Evolutionary conservation across 1,140 invertebrate species (phyloP), one percentile per base, ranked within the genome.

Genomic region (Formica exsecta): DNA sequence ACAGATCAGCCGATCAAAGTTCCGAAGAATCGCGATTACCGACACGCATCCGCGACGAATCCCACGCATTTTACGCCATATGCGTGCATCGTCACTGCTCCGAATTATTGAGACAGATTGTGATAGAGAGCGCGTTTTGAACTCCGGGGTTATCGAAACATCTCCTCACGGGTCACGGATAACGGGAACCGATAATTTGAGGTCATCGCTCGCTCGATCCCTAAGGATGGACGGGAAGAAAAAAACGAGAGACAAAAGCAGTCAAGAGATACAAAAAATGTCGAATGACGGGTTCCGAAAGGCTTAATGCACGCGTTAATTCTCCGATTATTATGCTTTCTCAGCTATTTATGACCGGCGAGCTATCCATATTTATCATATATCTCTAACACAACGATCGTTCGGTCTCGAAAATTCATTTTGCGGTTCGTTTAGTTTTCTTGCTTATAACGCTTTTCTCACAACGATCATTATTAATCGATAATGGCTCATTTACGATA

Each of bases 31-130:
- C 62, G 4, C 44, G 38, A 48, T 59, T 61, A 61, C 68, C 64
- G 41, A 16, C 22, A 5, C 13, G n/a, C 29, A 29, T 41, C 25
- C 13, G 32, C 19, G 36, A 19, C 19, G 3, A 61, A 16, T 59
- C 62, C 16, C 41, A 36, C 44, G 66, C 70, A 29, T 22, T 83
- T 83, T 61, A 38, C 85, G 54, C 48, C 41, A 1, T 61, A 36
- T 41, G 32, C 32, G n/a, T 6, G 51, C 61, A 65, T 36, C 19
- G 76, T 77, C 61, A 68, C 36, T 48, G 74, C 62, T 48, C n/a
- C 83, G 75, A 89, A 66, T 89, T 89, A 89, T 86, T 89, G 87
- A 93, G 93, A 94, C 92, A 92, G 93, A 93, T 94, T 93, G 91
- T 92, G 92, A 94, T 90, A 92, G 90, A 92, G 89, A 92, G 90